Conservation (phyloP, 2,113 vertebrate genomes). For the Poeciliopsis occidentalis region DNA sequence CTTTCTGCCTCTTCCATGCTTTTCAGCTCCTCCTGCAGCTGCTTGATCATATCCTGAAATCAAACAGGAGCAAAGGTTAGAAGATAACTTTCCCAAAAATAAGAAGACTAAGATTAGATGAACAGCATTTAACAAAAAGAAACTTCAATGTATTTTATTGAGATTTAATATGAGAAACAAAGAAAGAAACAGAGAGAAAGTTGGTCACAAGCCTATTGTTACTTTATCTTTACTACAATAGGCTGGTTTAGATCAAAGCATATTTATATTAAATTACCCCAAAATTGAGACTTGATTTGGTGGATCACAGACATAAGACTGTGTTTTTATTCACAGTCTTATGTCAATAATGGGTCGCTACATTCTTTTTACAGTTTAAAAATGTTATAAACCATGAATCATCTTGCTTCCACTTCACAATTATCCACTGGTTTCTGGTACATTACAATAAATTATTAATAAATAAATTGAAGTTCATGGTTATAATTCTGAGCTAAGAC, state of each 20-base stretch:
- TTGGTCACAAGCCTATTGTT: neutral
- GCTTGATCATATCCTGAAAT: constrained; percentile 89
- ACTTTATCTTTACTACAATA: no score
- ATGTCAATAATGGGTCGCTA: neutral
- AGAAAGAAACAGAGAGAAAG: neutral
- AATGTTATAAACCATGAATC: no score
- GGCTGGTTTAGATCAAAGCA: neutral
- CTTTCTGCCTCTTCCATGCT: constrained; percentile 88
- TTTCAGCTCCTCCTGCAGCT: constrained; percentile 90
- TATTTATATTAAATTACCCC: neutral
- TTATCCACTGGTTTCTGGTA: neutral
- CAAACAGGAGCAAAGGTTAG: neutral
- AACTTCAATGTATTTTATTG: neutral
- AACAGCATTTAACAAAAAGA: neutral
- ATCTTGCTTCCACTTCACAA: neutral
- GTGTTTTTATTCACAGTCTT: neutral
- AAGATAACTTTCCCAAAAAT: neutral
- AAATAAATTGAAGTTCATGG: neutral
- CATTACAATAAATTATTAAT: neutral
- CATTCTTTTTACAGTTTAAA: neutral
- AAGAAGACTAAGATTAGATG: neutral
- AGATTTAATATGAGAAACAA: neutral
- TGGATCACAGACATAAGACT: neutral
- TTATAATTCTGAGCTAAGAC: neutral
- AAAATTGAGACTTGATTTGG: neutral